Evolutionary conservation across 1,140 invertebrate species (phyloP).

Genomic region (Papilio aristodemus): DNA sequence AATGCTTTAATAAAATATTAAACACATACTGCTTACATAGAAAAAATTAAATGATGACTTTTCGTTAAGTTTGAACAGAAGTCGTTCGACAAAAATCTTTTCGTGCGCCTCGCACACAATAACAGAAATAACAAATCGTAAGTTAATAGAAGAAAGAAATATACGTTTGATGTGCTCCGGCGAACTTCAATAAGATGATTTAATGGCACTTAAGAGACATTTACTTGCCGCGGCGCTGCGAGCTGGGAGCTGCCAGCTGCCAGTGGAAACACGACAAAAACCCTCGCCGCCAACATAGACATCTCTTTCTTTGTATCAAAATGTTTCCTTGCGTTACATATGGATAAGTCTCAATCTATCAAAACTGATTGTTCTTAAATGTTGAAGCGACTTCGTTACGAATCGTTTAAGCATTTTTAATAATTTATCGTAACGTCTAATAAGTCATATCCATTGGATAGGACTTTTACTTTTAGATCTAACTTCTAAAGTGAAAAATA

Average conservation of each 20-base stretch:
- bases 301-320: slow-evolving; percentile 12
- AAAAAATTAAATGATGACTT: not conserved
- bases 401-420: not conserved
- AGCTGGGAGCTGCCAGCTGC: too few species aligned
- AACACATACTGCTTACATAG: not conserved
- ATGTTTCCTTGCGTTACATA: slow-evolving; percentile 2
- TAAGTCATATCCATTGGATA: too few species aligned
- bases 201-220: slow-evolving; percentile 22
- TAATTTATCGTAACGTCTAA: not conserved
- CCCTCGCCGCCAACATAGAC: not conserved
- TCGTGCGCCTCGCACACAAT: slow-evolving; percentile 1
- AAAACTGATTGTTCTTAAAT: not conserved
- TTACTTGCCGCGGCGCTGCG: not conserved
- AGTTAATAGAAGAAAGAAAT: slow-evolving; percentile 26
- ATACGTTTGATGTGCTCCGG: slow-evolving; percentile 22
- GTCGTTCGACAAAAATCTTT: not conserved
- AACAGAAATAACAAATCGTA: slow-evolving; percentile 10
- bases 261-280: slow-evolving; percentile 14
- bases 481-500: too few species aligned
- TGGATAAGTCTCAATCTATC: not conserved
- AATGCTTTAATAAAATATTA: not conserved
- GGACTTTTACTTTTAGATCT: too few species aligned
- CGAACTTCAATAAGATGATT: slow-evolving; percentile 22
- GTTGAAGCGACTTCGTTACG: not conserved
- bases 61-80: not conserved